phyloP scores from a whole-genome alignment of 2,113 vertebrate genomes.

The Pteronura brasiliensis region DNA sequence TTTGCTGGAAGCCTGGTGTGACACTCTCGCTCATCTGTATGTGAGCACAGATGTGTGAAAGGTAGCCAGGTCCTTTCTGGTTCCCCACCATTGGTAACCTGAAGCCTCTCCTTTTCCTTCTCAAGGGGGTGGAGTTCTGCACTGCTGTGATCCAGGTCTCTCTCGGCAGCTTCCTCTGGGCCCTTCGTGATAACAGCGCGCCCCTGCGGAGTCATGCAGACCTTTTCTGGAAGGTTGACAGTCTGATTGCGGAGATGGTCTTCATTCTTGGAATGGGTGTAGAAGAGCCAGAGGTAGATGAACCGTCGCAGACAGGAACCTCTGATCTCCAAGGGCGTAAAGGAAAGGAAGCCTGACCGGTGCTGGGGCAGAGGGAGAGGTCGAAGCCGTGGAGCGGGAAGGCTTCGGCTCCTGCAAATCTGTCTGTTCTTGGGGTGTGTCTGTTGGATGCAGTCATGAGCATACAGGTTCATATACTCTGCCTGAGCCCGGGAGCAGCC shows the following conservation, averaged over 20 bases:
- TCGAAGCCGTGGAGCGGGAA: neutral
- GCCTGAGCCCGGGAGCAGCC: neutral
- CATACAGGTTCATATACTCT: neutral
- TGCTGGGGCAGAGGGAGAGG: neutral
- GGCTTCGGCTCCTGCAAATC: neutral
- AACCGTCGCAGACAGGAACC: neutral
- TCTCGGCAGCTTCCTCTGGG: slow-evolving; percentile 89
- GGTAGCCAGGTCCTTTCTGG: slow-evolving; percentile 87
- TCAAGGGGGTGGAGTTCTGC: slow-evolving; percentile 88
- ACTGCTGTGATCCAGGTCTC: slow-evolving; percentile 95
- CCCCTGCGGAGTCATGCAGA: slow-evolving; percentile 89
- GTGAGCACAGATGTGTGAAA: slow-evolving; percentile 92
- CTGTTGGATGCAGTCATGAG: no score
- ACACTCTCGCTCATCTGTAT: slow-evolving; percentile 96
- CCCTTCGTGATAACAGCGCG: slow-evolving; percentile 92
- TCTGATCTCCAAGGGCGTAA: neutral
- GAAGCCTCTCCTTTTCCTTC: slow-evolving; percentile 83
- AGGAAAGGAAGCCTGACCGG: neutral
- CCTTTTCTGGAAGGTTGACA: slow-evolving; percentile 92
- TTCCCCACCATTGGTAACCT: slow-evolving; percentile 97
- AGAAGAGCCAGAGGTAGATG: neutral
- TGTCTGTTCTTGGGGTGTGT: fast-evolving
- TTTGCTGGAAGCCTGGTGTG: slow-evolving; percentile 94
- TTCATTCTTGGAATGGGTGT: slow-evolving; percentile 83
- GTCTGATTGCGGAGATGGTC: slow-evolving; percentile 96